Conservation (phyloP, 2,888 invertebrate species). For the Dasysyrphus albostriatus region DNA sequence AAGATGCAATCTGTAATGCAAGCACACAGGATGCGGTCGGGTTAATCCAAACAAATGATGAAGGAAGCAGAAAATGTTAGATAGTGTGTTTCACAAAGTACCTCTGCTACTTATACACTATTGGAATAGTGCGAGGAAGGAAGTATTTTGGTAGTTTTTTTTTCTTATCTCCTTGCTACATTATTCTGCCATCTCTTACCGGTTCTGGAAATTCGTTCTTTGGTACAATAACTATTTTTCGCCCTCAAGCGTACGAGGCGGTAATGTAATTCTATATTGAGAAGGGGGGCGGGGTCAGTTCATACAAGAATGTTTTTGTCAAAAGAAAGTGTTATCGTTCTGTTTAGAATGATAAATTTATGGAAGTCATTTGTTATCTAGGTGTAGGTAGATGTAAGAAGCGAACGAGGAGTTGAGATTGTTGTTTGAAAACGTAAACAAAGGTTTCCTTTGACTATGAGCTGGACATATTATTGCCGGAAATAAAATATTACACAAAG, state of each 20-base stretch:
- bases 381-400: background rate
- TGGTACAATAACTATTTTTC: slow-evolving; percentile 9
- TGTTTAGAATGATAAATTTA: slow-evolving; percentile 50
- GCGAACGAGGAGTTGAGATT: background rate
- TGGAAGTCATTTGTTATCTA: slow-evolving; percentile 33
- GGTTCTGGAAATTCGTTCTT: slow-evolving; percentile 21
- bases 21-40: slow-evolving; percentile 51
- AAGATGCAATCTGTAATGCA: slow-evolving; percentile 68
- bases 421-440: slow-evolving; percentile 2
- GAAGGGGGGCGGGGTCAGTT: background rate
- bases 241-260: background rate
- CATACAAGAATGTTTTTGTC: background rate
- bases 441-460: background rate
- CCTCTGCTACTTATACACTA: background rate
- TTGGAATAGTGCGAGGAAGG: slow-evolving; percentile 22
- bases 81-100: background rate
- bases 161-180: background rate
- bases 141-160: slow-evolving; percentile 35
- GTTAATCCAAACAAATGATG: slow-evolving; percentile 65
- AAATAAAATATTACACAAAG: background rate
- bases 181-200: background rate
- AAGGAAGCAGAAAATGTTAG: slow-evolving; percentile 8
- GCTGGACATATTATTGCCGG: background rate
- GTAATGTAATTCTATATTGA: background rate
- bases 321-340: slow-evolving; percentile 33